phyloP scores from a whole-genome alignment of 2,113 vertebrate species.

The Ceyx cyanopectus region DNA sequence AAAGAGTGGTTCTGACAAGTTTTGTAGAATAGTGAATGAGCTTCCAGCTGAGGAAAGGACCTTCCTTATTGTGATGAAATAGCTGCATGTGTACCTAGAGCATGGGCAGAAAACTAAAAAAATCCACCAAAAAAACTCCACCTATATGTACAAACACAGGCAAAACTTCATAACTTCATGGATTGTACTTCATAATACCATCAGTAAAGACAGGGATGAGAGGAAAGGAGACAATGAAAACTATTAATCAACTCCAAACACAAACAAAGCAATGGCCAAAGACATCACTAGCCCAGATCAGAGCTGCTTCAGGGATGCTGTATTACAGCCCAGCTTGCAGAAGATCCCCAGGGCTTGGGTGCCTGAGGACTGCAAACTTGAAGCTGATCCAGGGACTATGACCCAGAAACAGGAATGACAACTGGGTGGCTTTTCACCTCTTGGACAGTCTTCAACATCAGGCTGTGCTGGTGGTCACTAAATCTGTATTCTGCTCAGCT shows the following conservation, averaged over 20 bases:
- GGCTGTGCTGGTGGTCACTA: neutral
- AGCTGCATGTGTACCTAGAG: neutral
- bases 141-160: neutral
- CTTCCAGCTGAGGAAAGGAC: constrained; percentile 4
- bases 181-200: neutral
- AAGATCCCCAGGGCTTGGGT: neutral
- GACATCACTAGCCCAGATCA: neutral
- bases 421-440: neutral
- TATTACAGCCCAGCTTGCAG: neutral
- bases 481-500: neutral
- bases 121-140: neutral
- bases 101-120: neutral
- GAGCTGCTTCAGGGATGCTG: neutral
- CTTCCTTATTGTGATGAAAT: neutral
- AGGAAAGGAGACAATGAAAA: neutral
- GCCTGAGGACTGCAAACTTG: neutral
- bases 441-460: neutral
- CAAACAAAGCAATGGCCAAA: neutral
- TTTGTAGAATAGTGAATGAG: constrained; percentile 21
- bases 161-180: neutral
- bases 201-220: neutral
- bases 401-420: neutral
- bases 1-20: constrained; percentile 25
- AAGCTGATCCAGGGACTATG: neutral
- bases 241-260: neutral